Evolutionary conservation across 2,797 vertebrate species (phyloP), one percentile per base, ranked within the genome.

Genomic region (Arrhamphus sclerolepis): DNA sequence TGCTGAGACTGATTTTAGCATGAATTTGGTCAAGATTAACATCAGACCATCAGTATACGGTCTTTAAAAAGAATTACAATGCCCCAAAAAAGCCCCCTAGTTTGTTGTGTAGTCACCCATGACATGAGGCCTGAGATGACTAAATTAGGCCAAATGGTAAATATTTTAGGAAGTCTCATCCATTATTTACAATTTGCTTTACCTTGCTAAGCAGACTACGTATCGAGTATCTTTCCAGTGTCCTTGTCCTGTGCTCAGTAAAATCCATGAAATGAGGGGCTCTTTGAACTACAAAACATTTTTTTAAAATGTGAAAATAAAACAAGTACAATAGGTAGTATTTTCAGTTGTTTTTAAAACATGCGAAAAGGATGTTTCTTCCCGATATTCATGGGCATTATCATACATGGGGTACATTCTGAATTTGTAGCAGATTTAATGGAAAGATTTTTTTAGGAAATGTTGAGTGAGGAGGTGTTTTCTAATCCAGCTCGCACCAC

Each of bases 101-200:
- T 39, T 62, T 75, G 72, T 68, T 80, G 62, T 75, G 62, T 70
- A 82, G 82, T 82, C 84, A 84, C 62, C 80, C 75, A 51, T 82
- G 82, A 76, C 75, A 80, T 40, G 70, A 70, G 67, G 61, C 74
- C 52, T 62, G 48, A 62, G 87, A 62, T 66, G 72, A 72, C 80
- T 89, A 92, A 93, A 92, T 92, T 92, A 90, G 91, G 89, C 89
- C 89, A 83, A 90, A 92, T 21, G 20, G 80, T 93, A 88, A 93
- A 94, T 94, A 93, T 94, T 94, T 93, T 67, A 93, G 81, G 72
- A 85, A 67, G 71, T 65, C 82, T 90, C 89, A 92, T 94, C 40
- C 70, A 93, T 93, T 91, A 93, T 93, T 93, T 74, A 94, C 61
- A 58, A 62, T 81, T 39, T 89, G 88, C 89, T 90, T 87, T 86